Evolutionary conservation across 2,113 vertebrate genomes (phyloP), one percentile per base, ranked within the genome.

Genomic region (Sinocyclocheilus anophthalmus): DNA sequence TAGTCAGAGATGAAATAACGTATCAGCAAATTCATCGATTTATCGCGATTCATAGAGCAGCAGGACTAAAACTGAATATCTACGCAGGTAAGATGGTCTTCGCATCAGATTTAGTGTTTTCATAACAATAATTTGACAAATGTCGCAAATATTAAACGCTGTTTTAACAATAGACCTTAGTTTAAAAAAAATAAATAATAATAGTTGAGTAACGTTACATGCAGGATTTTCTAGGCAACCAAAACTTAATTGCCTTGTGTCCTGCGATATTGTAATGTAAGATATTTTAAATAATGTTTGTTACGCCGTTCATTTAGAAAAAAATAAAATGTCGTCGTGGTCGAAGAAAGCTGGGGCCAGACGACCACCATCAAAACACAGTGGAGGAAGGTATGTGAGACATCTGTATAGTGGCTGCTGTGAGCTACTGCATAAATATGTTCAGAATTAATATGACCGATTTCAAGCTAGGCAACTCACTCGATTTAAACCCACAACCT

Each of bases 271-370:
- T 50, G n/a, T 72, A 5, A 72, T 72, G 5, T 59, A n/a, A 59
- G 57, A n/a, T 59, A 59, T 59, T 59, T 59, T 59, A 59, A 20
- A 22, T 59, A n/a, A 59, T 67, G 63, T 67, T 26, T 67, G 26
- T 67, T 67, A 67, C 12, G 24, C 26, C 26, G 16, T 82, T 69
- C 9, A 10, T 83, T 55, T 11, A 30, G 39, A 83, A 53, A 20
- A 13, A 37, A 14, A 1, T 8, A 5, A 50, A 13, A 95, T 95
- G 94, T 94, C 94, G 86, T 93, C 92, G 0, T 94, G 94, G 93
- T 76, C 87, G 76, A 94, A 94, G 76, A 87, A 89, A n/a, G 83
- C 82, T 0, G 87, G 88, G 33, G 90, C 87, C 78, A 92, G 93
- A 87, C 85, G 91, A 75, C 88, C 91, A 50, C 89, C 87, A 7